Conservation (phyloP, 2,113 vertebrate genomes). For the Silurus glanis region DNA sequence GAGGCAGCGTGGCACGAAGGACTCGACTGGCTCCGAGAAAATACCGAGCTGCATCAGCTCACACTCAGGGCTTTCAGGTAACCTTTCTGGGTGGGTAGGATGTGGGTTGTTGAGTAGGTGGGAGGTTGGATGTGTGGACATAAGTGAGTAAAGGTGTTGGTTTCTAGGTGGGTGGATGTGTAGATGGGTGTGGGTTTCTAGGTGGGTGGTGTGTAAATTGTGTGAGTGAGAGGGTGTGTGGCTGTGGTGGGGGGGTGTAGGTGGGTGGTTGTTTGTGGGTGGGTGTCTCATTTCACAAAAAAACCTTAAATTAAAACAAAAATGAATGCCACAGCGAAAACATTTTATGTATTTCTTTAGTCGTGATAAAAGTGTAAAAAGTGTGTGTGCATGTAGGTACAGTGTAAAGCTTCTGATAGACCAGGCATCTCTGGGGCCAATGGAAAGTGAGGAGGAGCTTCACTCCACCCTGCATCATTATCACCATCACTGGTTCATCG, state of each 20-base stretch:
- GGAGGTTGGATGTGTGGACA: slow-evolving; percentile 50
- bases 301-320: no score
- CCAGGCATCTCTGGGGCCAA: slow-evolving; percentile 88
- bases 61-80: slow-evolving; percentile 94
- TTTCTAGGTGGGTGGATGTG: slow-evolving; percentile 75
- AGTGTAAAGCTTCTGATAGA: slow-evolving; percentile 95
- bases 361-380: not conserved
- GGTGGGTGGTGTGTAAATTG: not conserved
- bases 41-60: slow-evolving; percentile 89
- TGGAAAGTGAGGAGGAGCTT: slow-evolving; percentile 85
- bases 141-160: slow-evolving; percentile 33
- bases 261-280: slow-evolving; percentile 82
- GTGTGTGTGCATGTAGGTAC: slow-evolving; percentile 75
- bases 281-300: slow-evolving; percentile 1
- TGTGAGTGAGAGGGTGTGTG: slow-evolving; percentile 81
- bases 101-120: slow-evolving; percentile 77
- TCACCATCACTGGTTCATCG: slow-evolving; percentile 91
- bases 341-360: not conserved
- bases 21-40: slow-evolving; percentile 87
- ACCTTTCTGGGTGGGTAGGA: slow-evolving; percentile 64
- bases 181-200: slow-evolving; percentile 62
- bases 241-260: slow-evolving; percentile 66
- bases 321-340: not conserved
- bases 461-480: slow-evolving; percentile 85
- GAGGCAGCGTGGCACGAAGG: slow-evolving; percentile 87